Evolutionary conservation across 2,113 vertebrate genomes (phyloP), one percentile per base, ranked within the genome.

Genomic region (Nibea albiflora): DNA sequence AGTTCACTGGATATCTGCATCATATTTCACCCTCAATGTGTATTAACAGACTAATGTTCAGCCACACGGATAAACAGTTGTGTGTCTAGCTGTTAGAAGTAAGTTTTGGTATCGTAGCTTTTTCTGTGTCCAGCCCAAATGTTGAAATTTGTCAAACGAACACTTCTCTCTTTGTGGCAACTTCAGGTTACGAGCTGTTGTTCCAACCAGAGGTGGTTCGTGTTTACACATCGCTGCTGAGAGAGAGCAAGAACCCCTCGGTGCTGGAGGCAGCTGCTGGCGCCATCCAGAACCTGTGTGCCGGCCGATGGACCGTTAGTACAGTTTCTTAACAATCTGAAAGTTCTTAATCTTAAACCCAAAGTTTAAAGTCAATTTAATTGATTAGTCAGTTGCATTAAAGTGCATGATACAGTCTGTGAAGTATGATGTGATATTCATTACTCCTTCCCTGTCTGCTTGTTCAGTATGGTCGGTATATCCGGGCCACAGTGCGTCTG

Each of bases 201-300:
- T 99, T 97, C 92, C 98, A 99, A 83, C 98, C 98, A 1, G 98
- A 99, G 85, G 97, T 99, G 83, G 96, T 99, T 74, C 96, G 98
- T 69, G 94, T 99, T 90, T 99, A 99, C 90, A 97, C 98, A 28
- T 98, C 97, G 1, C 95, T 99, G 42, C 94, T 99, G 44, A 96
- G 96, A 92, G 97, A 98, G 75, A 98, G 96, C 89, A 96, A 96
- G 92, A 98, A 97, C 67, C 95, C 97, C 0, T 96, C 97, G 0
- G 97, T 99, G 85, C 93, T 99, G 1, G 98, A 99, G 93, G 98
- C 98, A 5, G 97, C 97, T 0, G 97, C 98, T 0, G 97, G 98
- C 73, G 98, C 98, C 53, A 94, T 99, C 73, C 98, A 99, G 94
- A 99, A 99, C 88, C 92, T 99, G 76, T 98, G 97, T 17, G 98